A percentile compares a stretch with the other conserved stretches of the same genome.
Evolutionary conservation across 2,113 vertebrate genomes (phyloP).

Genomic region (Haplochromis vanheusdeni): DNA sequence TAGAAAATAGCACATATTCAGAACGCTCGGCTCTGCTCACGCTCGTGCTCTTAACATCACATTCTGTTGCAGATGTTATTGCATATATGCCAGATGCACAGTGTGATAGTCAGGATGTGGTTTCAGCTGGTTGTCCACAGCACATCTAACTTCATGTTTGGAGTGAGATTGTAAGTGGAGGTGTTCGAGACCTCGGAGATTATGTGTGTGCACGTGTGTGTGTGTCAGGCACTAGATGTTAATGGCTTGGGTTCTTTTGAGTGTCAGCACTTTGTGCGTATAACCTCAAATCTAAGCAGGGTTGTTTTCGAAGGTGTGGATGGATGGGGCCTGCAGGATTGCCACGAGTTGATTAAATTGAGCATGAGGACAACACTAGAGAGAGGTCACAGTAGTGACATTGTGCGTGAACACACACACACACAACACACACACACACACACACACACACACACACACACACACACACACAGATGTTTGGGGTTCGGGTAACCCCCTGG

Average conservation of each 20-base stretch:
- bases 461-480: constrained; percentile 17
- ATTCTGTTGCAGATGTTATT: neutral
- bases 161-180: neutral
- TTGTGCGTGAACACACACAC: neutral
- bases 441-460: neutral
- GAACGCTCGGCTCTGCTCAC: neutral
- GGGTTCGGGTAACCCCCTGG: constrained; percentile 43
- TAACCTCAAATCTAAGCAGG: constrained; percentile 8
- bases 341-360: constrained; percentile 7
- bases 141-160: neutral
- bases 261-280: constrained; percentile 1
- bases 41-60: neutral
- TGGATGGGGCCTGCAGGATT: constrained; percentile 11
- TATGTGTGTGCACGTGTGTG: neutral
- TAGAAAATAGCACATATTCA: constrained; percentile 1
- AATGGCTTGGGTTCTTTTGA: neutral
- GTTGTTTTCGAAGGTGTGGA: constrained; percentile 9
- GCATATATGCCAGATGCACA: neutral
- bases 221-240: neutral
- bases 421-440: neutral
- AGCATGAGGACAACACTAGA: constrained; percentile 34
- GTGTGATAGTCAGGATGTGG: constrained; percentile 32
- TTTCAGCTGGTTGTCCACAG: constrained; percentile 7
- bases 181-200: neutral
- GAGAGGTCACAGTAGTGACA: constrained; percentile 35